Base-by-base conservation (phyloP, 2,113 vertebrate genomes). In the Phylloscopus trochilus region DNA sequence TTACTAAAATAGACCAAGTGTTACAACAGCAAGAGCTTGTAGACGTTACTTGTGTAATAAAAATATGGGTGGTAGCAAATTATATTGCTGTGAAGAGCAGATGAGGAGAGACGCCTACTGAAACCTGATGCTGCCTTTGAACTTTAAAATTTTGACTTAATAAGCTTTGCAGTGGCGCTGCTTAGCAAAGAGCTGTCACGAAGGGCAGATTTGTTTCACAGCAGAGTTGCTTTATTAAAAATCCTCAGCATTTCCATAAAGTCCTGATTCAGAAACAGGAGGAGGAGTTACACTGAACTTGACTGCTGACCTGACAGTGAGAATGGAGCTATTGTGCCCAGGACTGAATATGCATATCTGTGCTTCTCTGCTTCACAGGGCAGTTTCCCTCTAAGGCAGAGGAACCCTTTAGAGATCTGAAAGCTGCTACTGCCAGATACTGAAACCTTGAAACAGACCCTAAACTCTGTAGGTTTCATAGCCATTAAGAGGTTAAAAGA, bases 231-330 rank as follows among this genome's bases (percentile, higher is more conserved):
- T 89, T 92, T 96, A 94, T 94, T 78, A 96, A 95, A 96, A 95
- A 92, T 56, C 83, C 86, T 84, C 88, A 90, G 73, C 80, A 90
- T 95, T 94, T 96, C 90, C 90, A 96, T 93, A 55, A 95, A 95
- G 86, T 96, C 79, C 66, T 72, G 86, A 96, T 96, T 96, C 83
- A 97, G 93, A 96, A 46, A 75, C 73, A 93, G 92, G 84, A 93
- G 92, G 94, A 96, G 95, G 95, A 96, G 90, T 89, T 93, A 92
- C 66, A 58, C 44, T 96, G 96, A 96, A 97, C 95, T 96, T 87
- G 95, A 96, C 92, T 96, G 95, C 86, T 97, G 95, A 96, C 95
- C 95, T 96, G 95, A 92, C 76, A 94, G 86, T 84, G 92, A 97
- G 95, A 96, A 97, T 96, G 93, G 90, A 92, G 88, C 93, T 93